Percentiles rank a stretch among this genome's conserved stretches.
Evolutionary conservation across 2,888 invertebrate species (phyloP).

Genomic region (Campoletis raptor): DNA sequence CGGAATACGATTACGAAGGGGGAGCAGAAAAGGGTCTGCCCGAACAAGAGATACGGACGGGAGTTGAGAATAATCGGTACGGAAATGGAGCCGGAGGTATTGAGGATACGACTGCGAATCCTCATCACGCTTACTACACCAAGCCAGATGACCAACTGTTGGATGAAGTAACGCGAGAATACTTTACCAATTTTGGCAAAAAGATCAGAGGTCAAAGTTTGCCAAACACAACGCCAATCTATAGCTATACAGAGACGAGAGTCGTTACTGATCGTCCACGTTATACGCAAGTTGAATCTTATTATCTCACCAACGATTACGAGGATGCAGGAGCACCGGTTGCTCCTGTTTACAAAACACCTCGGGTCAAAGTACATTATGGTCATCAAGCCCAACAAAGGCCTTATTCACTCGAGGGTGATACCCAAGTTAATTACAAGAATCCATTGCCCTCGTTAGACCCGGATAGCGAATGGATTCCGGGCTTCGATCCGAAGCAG

Average conservation of each 20-base stretch:
- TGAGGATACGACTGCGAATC: conserved; percentile 86
- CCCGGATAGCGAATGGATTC: conserved; percentile 89
- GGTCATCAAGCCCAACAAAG: conserved; percentile 84
- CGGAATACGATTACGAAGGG: conserved; percentile 73
- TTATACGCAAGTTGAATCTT: conserved; percentile 73
- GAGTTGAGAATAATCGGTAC: conserved; percentile 43
- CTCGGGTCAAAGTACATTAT: conserved; percentile 86
- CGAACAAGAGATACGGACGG: conserved; percentile 61
- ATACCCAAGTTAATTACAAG: conserved; percentile 90
- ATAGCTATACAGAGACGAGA: conserved; percentile 78
- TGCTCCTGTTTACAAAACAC: conserved; percentile 71
- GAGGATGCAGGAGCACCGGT: conserved; percentile 69
- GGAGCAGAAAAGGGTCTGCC: conserved; percentile 44
- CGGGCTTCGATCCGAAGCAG: conserved; percentile 83
- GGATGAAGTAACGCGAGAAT: conserved; percentile 91
- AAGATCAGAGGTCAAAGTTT: conserved; percentile 87
- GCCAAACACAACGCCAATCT: conserved; percentile 84
- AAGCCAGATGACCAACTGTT: conserved; percentile 89
- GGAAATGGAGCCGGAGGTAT: conserved; percentile 79
- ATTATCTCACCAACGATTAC: conserved; percentile 73
- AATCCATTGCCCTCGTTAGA: conserved; percentile 89
- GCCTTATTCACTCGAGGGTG: conserved; percentile 87
- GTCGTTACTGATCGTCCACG: conserved; percentile 79
- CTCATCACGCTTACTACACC: conserved; percentile 89
- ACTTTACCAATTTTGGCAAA: conserved; percentile 91